Conservation (phyloP, 1,140 invertebrate species). For the Caenorhabditis inopinata region DNA sequence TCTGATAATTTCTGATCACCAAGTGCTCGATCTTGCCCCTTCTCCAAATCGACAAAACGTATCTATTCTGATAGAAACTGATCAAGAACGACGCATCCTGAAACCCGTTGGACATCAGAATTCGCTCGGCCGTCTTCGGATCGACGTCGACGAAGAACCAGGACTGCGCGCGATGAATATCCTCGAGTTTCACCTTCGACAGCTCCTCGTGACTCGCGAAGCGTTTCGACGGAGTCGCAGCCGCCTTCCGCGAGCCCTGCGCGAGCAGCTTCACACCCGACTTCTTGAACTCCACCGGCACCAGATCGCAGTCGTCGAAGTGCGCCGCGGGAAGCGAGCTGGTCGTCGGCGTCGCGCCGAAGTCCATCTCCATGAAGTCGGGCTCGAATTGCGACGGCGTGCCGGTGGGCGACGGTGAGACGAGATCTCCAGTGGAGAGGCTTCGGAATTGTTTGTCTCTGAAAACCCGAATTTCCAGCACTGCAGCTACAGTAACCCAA, state of each 20-base stretch:
- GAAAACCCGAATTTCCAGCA: not conserved
- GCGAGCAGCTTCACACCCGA: not conserved
- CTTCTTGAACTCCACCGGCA: not conserved
- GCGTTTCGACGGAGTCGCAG: not conserved
- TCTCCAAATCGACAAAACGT: not conserved
- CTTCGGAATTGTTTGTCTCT: slow-evolving; percentile 15
- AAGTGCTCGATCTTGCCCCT: not conserved
- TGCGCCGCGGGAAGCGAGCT: not conserved
- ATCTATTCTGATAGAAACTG: not conserved
- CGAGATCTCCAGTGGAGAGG: not conserved
- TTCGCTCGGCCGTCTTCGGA: not conserved
- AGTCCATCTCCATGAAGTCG: slow-evolving; percentile 12
- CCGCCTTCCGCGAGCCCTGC: not conserved
- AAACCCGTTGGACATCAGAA: slow-evolving; percentile 11
- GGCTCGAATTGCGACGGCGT: not conserved
- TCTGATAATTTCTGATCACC: slow-evolving; percentile 1
- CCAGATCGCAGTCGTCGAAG: slow-evolving; percentile 5
- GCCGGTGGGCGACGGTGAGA: not conserved
- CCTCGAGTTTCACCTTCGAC: not conserved
- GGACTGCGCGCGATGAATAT: not conserved
- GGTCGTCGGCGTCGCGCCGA: not conserved
- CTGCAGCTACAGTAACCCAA: not conserved
- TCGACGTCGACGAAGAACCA: slow-evolving; percentile 10
- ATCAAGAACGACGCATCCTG: not conserved
- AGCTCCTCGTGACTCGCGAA: not conserved